Evolutionary conservation across 2,888 invertebrate species (phyloP), one percentile per base, ranked within the genome.

Genomic region (Synanthedon myopaeformis): DNA sequence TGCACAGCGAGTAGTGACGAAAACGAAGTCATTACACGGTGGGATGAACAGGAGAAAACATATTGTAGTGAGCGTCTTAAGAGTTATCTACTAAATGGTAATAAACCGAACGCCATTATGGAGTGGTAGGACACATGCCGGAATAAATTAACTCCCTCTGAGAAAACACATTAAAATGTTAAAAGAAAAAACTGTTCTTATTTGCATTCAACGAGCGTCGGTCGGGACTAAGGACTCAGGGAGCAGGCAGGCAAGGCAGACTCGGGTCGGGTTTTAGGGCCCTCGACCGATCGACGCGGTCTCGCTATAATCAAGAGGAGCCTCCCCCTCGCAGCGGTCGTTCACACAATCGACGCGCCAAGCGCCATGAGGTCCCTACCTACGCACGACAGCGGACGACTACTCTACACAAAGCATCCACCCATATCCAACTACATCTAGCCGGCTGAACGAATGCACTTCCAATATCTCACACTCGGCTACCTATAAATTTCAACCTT

Each of bases 291-390:
- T 79, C 80, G 74, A 74, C 79, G 70, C 73, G 72, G 75, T 68
- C 77, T 74, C 74, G 71, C 80, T 72, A 84, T 85, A 86, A 86
- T 85, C 85, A 79, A 72, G 75, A 77, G 69, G 65, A 76, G 49
- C 49, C 76, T 74, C 77, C 84, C 84, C 85, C 79, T 79, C 75
- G 74, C 60, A 72, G 75, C 82, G 84, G 83, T 86, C 86, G 85
- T 84, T 84, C 83, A 84, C 79, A 81, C 80, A 79, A 79, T 79
- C 77, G 76, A 74, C 72, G 74, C 67, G 72, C 72, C 77, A 69
- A 72, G 70, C 72, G 73, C 72, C 67, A 69, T 57, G 56, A 58
- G 61, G 74, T 78, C 73, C 75, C 79, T 80, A 76, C 82, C 85
- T 81, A 84, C 85, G 79, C 81, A 79, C 75, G 67, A 72, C 73